A percentile compares a stretch with the other conserved stretches of the same genome.
phyloP scores from a whole-genome alignment of 2,888 invertebrate species.

The Lysandra bellargus region DNA sequence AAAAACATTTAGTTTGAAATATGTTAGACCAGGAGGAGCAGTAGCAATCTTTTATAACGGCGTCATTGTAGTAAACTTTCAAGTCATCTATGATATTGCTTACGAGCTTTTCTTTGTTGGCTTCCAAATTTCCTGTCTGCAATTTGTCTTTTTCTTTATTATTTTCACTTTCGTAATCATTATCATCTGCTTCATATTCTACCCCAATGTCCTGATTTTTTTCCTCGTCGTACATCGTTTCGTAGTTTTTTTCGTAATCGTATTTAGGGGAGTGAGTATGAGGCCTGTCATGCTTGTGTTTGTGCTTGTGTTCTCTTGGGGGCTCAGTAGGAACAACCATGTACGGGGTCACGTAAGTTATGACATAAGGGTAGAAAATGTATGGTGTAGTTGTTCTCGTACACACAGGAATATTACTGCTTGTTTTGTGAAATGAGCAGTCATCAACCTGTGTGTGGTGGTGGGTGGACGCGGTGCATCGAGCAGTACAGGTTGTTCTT shows the following conservation, averaged over 20 bases:
- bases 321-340: slow-evolving; percentile 46
- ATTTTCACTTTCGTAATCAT: neutral
- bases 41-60: slow-evolving; percentile 48
- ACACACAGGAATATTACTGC: slow-evolving; percentile 39
- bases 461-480: slow-evolving; percentile 39
- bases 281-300: slow-evolving; percentile 44
- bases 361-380: slow-evolving; percentile 47
- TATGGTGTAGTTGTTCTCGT: slow-evolving; percentile 47
- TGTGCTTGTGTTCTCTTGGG: slow-evolving; percentile 48
- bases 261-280: slow-evolving; percentile 50
- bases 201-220: slow-evolving; percentile 36
- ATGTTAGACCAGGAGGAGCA: slow-evolving; percentile 42
- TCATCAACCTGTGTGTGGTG: neutral
- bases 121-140: slow-evolving; percentile 36
- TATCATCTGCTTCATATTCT: slow-evolving; percentile 25
- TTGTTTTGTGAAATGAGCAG: slow-evolving; percentile 33
- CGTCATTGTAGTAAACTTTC: slow-evolving; percentile 44
- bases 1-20: slow-evolving; percentile 24
- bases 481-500: slow-evolving; percentile 44
- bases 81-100: slow-evolving; percentile 45
- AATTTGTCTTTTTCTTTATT: slow-evolving; percentile 34
- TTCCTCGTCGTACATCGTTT: slow-evolving; percentile 35
- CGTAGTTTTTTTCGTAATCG: slow-evolving; percentile 41
- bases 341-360: slow-evolving; percentile 33
- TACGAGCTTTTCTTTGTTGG: slow-evolving; percentile 43